Evolutionary conservation across 2,888 invertebrate species (phyloP), one percentile per base, ranked within the genome.

Genomic region (Cryptus viduatorius): DNA sequence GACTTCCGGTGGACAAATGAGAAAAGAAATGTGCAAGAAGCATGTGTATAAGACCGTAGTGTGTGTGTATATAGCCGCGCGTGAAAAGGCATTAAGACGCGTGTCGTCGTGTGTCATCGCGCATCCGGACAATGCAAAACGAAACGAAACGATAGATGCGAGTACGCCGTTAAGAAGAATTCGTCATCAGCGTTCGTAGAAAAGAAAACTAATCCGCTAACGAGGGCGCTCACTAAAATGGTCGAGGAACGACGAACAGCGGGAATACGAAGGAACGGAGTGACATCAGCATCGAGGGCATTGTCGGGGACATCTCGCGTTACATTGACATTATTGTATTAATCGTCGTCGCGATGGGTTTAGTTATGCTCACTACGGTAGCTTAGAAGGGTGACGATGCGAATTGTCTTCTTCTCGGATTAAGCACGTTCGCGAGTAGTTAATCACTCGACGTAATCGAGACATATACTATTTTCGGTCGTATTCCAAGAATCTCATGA

Each of bases 261-360:
- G 79, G 71, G 81, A 80, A 73, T 8, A 42, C 37, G 46, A 75
- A 78, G 53, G 82, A 12, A 64, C 59, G 50, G 79, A 84, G 87
- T 90, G 89, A 90, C 88, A 89, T 88, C 89, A 89, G 84, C 86
- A 79, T 88, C 46, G 76, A 61, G 82, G 37, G 65, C 82, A 85
- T 79, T 77, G 79, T 68, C 82, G 78, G 71, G 69, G 76, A 65
- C 88, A 86, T 88, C 87, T 91, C 90, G 84, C 84, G 84, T 90
- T 91, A 90, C 90, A 91, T 88, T 86, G 88, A 88, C 84, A 65
- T 89, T 89, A 91, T 89, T 90, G 86, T 90, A 88, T 90, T 91
- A 89, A 91, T 89, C 88, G 88, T 81, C 87, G 85, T 85, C 75
- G 76, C 50, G 42, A 37, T 67, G 67, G 81, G 50, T 59, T 46